Percentiles rank a stretch among this genome's conserved stretches.
These are phyloP conservation scores for Thera obeliscata DNA, from an alignment of 2,888 invertebrate species.

Conservation along the genomic window DNA sequence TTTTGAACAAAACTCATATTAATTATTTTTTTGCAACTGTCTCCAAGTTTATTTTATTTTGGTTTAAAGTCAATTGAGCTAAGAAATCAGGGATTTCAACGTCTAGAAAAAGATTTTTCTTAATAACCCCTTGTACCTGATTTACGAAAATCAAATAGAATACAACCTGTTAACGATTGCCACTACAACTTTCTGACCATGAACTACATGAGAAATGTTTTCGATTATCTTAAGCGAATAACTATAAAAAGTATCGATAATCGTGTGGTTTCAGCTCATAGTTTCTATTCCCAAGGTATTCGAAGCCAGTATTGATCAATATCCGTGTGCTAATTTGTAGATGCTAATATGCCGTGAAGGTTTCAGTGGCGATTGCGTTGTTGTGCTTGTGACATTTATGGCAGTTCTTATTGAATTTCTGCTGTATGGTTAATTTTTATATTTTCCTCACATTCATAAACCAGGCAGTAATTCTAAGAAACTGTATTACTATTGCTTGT, in stretches of 20 bases:
- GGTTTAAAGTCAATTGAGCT: too few species aligned
- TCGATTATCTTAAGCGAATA: neutral
- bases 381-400: constrained; percentile 31
- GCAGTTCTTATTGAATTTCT: neutral
- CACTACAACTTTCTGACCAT: neutral
- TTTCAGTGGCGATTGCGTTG: constrained; percentile 37
- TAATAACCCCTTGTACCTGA: too few species aligned
- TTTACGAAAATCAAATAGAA: too few species aligned
- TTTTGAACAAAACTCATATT: too few species aligned
- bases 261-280: constrained; percentile 18
- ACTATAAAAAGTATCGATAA: constrained; percentile 11
- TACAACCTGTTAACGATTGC: neutral
- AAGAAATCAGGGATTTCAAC: too few species aligned
- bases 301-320: constrained; percentile 26
- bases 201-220: neutral
- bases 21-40: too few species aligned
- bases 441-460: constrained; percentile 13
- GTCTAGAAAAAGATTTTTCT: too few species aligned
- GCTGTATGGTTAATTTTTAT: neutral
- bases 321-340: constrained; percentile 40
- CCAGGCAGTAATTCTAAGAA: neutral
- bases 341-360: constrained; percentile 44
- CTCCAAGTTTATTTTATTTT: too few species aligned
- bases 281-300: constrained; percentile 30
- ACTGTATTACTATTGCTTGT: too few species aligned